A percentile compares a stretch with the other conserved stretches of the same genome.
Conservation (phyloP, 2,888 invertebrate genomes). For the Conus canariensis region DNA sequence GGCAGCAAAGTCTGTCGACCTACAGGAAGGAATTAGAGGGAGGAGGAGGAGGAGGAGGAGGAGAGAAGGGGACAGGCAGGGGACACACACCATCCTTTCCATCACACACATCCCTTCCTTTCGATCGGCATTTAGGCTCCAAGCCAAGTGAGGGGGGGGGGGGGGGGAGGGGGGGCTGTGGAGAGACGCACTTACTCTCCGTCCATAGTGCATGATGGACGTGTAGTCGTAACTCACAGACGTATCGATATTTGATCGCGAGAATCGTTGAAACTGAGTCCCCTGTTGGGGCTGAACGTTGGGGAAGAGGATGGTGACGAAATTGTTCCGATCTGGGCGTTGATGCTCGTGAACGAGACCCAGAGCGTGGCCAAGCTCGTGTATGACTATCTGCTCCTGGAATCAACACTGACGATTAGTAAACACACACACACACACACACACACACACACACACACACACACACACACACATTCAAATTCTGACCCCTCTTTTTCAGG, state of each 20-base stretch:
- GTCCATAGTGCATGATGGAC: conserved; percentile 87
- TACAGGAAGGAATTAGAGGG: no score
- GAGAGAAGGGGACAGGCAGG: no score
- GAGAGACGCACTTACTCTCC: not conserved
- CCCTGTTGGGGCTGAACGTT: not conserved
- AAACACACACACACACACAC: no score
- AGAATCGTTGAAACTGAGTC: conserved; percentile 35
- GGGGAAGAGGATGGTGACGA: not conserved
- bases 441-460: no score
- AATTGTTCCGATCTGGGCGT: conserved; percentile 35
- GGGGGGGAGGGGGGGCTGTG: no score
- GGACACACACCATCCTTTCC: no score
- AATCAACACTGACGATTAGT: not conserved
- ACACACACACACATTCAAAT: no score
- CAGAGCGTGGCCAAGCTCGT: conserved; percentile 42
- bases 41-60: conserved; percentile 50
- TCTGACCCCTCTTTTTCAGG: no score
- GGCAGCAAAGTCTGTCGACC: no score
- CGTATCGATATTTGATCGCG: not conserved
- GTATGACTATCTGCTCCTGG: conserved; percentile 29
- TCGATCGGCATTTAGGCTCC: no score
- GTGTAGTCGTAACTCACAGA: conserved; percentile 85
- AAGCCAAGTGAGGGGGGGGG: no score
- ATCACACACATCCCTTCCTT: no score
- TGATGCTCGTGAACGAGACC: conserved; percentile 42